Evolutionary conservation across 53 echinoderm and acorn worm species (phyloP), one percentile per base, ranked within the genome.

Genomic region (Astropecten irregularis): DNA sequence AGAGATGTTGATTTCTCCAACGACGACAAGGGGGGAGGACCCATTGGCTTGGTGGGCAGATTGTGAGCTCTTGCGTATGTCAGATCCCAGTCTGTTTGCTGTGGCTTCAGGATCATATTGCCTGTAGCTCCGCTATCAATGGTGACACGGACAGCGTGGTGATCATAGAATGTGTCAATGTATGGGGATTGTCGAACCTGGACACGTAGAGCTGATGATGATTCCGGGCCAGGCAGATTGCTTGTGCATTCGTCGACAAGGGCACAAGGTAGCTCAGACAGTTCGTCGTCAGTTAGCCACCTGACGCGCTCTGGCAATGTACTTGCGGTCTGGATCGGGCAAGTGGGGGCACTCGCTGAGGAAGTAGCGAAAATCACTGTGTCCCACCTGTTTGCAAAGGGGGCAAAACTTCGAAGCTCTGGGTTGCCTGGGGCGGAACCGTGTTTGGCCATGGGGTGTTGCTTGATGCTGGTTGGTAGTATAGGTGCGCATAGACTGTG

Each of bases 121-220:
- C 89, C 91, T 23, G 91, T 87, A 21, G 90, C 90, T 23, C 86
- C 77, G 16, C 83, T 83, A 71, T 86, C 81, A 11, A 85, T 76
- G 54, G 90, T 79, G 8, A 90, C n/a, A 14, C 86, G 89, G 7
- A 68, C 74, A 6, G 85, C n/a, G 13, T 66, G 42, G n/a, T n/a
- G n/a, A n/a, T n/a, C n/a, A n/a, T n/a, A n/a, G n/a, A n/a, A n/a
- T n/a, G n/a, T n/a, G n/a, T n/a, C n/a, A n/a, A n/a, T n/a, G n/a
- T n/a, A n/a, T n/a, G n/a, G n/a, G n/a, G n/a, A n/a, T n/a, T n/a
- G n/a, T n/a, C n/a, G n/a, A n/a, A n/a, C n/a, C n/a, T n/a, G n/a
- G n/a, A n/a, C n/a, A n/a, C n/a, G n/a, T n/a, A n/a, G n/a, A n/a
- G n/a, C n/a, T n/a, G n/a, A n/a, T n/a, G n/a, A n/a, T n/a, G n/a